Conservation (phyloP, 2,113 vertebrate species). For the Mionectes macconnelli region DNA sequence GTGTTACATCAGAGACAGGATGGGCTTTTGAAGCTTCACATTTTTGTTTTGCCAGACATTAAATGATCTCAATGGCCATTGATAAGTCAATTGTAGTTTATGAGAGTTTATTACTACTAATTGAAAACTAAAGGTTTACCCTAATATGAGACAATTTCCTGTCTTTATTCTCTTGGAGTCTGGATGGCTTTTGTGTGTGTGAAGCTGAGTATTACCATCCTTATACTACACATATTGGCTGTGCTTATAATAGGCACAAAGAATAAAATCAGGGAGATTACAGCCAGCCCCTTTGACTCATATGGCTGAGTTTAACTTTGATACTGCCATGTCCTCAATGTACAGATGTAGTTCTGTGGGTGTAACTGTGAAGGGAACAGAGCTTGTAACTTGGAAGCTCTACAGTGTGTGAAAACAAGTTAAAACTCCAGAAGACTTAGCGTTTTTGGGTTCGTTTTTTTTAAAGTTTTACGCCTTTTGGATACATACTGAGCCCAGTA, state of each 20-base stretch:
- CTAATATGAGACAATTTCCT: background rate
- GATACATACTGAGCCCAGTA: background rate
- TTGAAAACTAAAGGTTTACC: background rate
- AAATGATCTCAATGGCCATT: background rate
- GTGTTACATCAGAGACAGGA: background rate
- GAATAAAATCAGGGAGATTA: background rate
- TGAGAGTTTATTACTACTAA: background rate
- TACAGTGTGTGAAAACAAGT: constrained; percentile 17
- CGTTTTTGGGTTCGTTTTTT: background rate
- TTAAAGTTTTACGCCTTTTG: background rate
- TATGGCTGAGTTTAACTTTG: background rate
- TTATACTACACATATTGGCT: background rate
- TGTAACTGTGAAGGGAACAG: constrained; percentile 1
- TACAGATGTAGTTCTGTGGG: background rate
- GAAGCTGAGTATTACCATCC: background rate
- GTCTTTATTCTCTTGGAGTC: background rate
- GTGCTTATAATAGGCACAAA: background rate
- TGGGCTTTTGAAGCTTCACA: background rate
- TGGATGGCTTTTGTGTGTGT: background rate
- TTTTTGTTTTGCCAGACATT: constrained; percentile 1
- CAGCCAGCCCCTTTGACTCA: background rate
- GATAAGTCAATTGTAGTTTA: background rate
- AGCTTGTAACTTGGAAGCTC: constrained; percentile 17
- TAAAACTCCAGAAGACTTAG: background rate
- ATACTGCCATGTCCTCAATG: background rate